A percentile compares a stretch with the other conserved stretches of the same genome.
phyloP scores from a whole-genome alignment of 1,140 invertebrate species.

The Musca vetustissima region DNA sequence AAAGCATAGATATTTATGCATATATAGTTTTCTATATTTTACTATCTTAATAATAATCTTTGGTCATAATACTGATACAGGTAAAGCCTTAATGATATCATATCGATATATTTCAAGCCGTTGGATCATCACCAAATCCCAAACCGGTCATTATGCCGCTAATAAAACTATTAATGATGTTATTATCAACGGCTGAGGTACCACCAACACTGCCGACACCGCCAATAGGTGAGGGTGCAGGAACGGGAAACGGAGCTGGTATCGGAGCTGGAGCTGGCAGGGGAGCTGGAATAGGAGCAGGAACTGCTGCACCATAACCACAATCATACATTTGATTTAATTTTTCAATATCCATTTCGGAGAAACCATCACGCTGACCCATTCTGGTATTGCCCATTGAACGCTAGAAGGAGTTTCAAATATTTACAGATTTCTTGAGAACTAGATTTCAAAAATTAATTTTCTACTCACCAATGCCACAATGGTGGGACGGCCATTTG shows the following conservation, averaged over 20 bases:
- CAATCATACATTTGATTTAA: constrained; percentile 78
- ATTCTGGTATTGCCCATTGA: constrained; percentile 48
- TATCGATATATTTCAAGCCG: background rate
- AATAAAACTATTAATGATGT: constrained; percentile 45
- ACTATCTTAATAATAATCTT: too few relatives aligned
- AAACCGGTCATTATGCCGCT: constrained; percentile 46
- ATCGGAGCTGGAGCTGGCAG: constrained; percentile 7
- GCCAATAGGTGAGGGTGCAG: constrained; percentile 24
- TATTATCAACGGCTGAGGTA: constrained; percentile 37
- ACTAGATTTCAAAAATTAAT: too few relatives aligned
- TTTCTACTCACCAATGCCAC: constrained; percentile 62
- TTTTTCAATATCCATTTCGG: constrained; percentile 71
- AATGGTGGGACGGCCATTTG: constrained; percentile 72
- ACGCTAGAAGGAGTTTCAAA: constrained; percentile 34
- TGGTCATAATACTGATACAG: too few relatives aligned
- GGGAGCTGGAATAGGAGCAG: constrained; percentile 19
- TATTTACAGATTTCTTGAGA: too few relatives aligned
- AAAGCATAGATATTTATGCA: too few relatives aligned
- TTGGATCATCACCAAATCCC: constrained; percentile 38
- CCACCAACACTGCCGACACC: background rate
- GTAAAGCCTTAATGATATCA: too few relatives aligned
- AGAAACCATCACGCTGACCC: constrained; percentile 73
- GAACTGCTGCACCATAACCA: constrained; percentile 21
- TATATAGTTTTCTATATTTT: too few relatives aligned
- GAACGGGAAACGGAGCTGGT: constrained; percentile 21